Conservation (phyloP, 2,113 vertebrate species). For the Taxidea taxus region DNA sequence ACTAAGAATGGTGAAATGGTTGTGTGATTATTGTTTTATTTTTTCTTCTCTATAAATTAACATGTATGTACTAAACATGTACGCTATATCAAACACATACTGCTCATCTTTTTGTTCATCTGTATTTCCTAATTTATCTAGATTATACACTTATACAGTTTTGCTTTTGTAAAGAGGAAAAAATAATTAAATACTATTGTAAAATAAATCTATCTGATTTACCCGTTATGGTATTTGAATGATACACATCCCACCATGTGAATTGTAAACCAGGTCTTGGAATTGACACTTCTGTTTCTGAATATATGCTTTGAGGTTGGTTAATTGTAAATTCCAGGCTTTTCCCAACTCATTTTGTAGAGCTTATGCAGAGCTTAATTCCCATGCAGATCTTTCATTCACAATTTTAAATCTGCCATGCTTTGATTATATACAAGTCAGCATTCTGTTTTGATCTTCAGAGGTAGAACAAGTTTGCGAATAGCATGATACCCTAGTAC, state of each 20-base stretch:
- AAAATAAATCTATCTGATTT: neutral
- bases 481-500: neutral
- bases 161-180: neutral
- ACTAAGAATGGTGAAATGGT: neutral
- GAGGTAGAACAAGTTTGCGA: neutral
- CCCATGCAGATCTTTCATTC: neutral
- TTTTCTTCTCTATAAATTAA: neutral
- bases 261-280: neutral
- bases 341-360: neutral
- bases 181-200: neutral
- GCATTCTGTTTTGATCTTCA: neutral
- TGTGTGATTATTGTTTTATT: neutral
- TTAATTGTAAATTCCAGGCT: neutral
- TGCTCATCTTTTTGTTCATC: neutral
- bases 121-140: neutral
- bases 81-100: neutral
- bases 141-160: neutral
- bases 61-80: neutral
- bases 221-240: neutral
- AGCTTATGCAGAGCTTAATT: neutral
- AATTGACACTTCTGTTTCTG: neutral
- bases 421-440: neutral
- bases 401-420: neutral
- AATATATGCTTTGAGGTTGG: neutral
- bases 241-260: neutral